phyloP scores from a whole-genome alignment of 2,888 invertebrate genomes.

The Rutpela maculata region DNA sequence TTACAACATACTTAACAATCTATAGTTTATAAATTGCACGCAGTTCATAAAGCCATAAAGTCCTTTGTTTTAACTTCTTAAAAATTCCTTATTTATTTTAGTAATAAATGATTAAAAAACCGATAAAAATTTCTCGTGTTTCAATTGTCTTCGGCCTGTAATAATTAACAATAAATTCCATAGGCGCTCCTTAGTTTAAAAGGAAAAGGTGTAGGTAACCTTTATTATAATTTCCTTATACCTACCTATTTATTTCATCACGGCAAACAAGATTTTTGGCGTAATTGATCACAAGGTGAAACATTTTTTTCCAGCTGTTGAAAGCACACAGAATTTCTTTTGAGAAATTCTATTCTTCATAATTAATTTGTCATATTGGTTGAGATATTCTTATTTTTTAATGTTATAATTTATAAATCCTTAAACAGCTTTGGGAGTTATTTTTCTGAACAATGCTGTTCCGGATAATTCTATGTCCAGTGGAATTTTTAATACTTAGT shows the following conservation, averaged over 20 bases:
- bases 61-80: background rate
- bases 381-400: too few relatives aligned
- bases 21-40: background rate
- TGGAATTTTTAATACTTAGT: too few relatives aligned
- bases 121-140: background rate
- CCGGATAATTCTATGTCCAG: too few relatives aligned
- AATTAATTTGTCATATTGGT: too few relatives aligned
- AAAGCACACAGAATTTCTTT: background rate
- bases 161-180: background rate
- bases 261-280: conserved; percentile 45
- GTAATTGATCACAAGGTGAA: conserved; percentile 36
- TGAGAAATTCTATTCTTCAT: background rate
- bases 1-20: background rate
- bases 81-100: background rate
- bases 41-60: background rate
- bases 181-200: conserved; percentile 22
- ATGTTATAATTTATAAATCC: too few relatives aligned
- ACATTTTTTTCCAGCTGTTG: background rate
- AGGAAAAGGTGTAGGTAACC: conserved; percentile 38
- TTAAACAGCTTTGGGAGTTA: too few relatives aligned
- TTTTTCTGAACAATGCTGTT: too few relatives aligned
- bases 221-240: conserved; percentile 38
- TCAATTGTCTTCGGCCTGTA: background rate
- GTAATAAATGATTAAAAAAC: background rate
- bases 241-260: conserved; percentile 40